Evolutionary conservation across 2,888 invertebrate species (phyloP).

Genomic region (Tortricodes alternella): DNA sequence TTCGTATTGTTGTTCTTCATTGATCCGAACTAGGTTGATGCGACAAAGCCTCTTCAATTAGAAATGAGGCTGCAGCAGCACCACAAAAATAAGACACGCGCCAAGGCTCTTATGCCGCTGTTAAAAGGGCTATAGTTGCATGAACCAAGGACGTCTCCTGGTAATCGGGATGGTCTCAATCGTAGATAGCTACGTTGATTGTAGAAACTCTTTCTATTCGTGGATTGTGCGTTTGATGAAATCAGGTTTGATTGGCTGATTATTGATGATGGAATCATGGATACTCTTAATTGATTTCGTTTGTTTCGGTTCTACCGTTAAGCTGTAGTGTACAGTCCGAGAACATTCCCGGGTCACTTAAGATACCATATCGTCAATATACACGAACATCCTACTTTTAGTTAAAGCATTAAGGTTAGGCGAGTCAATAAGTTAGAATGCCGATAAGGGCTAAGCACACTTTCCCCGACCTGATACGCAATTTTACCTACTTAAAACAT

Average conservation of each 20-base stretch:
- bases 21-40: constrained; percentile 16
- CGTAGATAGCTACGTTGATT: neutral
- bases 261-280: too few species aligned
- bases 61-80: constrained; percentile 5
- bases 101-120: too few species aligned
- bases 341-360: neutral
- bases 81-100: too few species aligned
- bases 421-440: neutral
- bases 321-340: too few species aligned
- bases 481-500: constrained; percentile 10
- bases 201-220: neutral
- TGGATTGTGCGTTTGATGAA: too few species aligned
- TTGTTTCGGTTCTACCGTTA: too few species aligned
- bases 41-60: constrained; percentile 1
- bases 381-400: neutral
- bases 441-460: neutral
- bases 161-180: neutral
- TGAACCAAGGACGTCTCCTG: too few species aligned
- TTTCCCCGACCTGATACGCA: neutral
- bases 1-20: constrained; percentile 35
- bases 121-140: too few species aligned
- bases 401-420: neutral
- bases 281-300: too few species aligned
- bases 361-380: neutral
- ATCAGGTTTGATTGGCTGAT: too few species aligned